Evolutionary conservation across 2,113 vertebrate genomes (phyloP).

Genomic region (Tachycineta bicolor): DNA sequence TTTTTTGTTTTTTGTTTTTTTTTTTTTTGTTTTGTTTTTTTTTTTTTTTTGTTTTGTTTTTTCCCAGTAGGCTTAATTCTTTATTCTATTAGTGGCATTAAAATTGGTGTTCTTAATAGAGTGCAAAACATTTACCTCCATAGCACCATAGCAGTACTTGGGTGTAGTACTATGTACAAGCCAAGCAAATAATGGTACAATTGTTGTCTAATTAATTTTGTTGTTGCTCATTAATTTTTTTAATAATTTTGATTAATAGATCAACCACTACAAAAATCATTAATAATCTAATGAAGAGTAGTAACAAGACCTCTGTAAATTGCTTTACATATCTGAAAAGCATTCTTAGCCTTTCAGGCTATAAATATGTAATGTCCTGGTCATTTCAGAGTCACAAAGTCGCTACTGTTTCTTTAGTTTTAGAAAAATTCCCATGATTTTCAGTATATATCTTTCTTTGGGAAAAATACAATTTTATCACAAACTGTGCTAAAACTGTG

Average conservation of each 20-base stretch:
- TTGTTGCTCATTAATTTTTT: not conserved
- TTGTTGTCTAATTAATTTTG: not conserved
- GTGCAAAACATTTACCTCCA: rapidly evolving
- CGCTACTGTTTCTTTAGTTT: not conserved
- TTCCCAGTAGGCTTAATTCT: not conserved
- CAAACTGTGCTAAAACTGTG: not conserved
- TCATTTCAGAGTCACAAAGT: not conserved
- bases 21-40: not conserved
- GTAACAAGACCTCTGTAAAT: not conserved
- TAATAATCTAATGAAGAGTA: not conserved
- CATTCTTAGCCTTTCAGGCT: not conserved
- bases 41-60: too few relatives aligned
- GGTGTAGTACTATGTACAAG: not conserved
- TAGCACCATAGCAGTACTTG: not conserved
- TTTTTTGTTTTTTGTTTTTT: too few relatives aligned
- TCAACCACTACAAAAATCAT: not conserved
- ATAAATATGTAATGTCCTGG: not conserved
- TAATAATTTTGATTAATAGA: not conserved
- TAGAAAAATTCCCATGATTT: not conserved
- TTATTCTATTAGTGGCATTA: not conserved
- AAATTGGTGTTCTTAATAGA: not conserved
- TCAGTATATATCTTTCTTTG: not conserved
- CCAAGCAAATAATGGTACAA: not conserved
- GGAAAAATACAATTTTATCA: not conserved
- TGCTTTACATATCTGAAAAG: not conserved